These are phyloP conservation scores for Marmota flaviventris DNA, from an alignment of 2,113 vertebrate species.

Conservation along the genomic window DNA sequence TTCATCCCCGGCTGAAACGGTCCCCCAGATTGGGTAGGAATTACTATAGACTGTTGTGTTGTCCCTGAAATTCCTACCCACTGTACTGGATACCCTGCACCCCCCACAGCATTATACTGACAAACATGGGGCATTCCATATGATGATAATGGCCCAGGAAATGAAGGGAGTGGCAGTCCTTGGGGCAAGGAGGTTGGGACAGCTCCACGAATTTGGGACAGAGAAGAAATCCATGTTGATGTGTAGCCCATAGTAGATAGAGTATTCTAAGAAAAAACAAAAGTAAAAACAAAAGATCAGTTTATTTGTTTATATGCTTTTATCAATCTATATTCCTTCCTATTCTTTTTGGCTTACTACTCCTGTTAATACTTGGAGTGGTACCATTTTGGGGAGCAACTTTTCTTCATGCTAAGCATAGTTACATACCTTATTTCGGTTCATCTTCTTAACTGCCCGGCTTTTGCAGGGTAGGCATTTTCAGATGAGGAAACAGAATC, in stretches of 20 bases:
- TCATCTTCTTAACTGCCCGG: slow-evolving; percentile 27
- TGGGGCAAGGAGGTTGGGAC: slow-evolving; percentile 83
- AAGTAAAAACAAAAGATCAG: slow-evolving; percentile 74
- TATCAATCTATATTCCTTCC: slow-evolving; percentile 59
- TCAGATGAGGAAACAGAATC: slow-evolving; percentile 26
- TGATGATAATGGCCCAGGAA: slow-evolving; percentile 86
- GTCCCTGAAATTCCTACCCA: slow-evolving; percentile 86
- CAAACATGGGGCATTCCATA: slow-evolving; percentile 84
- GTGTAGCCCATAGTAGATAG: slow-evolving; percentile 85
- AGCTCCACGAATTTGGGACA: slow-evolving; percentile 84
- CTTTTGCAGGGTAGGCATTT: slow-evolving; percentile 45
- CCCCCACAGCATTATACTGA: slow-evolving; percentile 82
- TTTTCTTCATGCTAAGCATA: slow-evolving; percentile 40
- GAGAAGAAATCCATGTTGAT: slow-evolving; percentile 86
- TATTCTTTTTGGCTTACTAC: slow-evolving; percentile 42
- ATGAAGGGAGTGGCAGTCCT: slow-evolving; percentile 85
- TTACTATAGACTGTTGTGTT: slow-evolving; percentile 81
- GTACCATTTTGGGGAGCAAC: slow-evolving; percentile 8
- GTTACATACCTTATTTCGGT: slow-evolving; percentile 29
- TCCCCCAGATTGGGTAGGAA: slow-evolving; percentile 81
- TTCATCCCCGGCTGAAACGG: slow-evolving; percentile 82
- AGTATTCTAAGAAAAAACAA: slow-evolving; percentile 81
- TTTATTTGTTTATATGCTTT: slow-evolving; percentile 71
- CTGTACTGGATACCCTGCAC: slow-evolving; percentile 84
- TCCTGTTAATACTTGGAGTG: neutral